Conservation (phyloP, 1,140 invertebrate genomes). For the Mycetomoellerius zeteki region DNA sequence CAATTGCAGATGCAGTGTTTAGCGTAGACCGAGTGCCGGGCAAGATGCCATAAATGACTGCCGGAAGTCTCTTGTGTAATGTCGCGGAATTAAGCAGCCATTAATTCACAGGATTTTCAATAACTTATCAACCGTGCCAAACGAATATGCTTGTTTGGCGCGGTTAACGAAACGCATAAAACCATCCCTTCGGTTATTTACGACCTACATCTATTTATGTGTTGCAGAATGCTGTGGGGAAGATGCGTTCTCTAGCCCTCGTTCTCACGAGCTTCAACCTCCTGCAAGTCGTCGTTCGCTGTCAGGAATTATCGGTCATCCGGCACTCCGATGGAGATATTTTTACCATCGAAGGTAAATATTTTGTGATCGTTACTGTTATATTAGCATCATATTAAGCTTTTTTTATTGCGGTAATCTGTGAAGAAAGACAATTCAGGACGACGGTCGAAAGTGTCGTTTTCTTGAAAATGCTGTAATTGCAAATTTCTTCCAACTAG, state of each 20-base stretch:
- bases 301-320: slow-evolving; percentile 84
- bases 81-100: slow-evolving; percentile 20
- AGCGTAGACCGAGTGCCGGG: neutral
- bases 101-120: slow-evolving; percentile 44
- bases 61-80: slow-evolving; percentile 30
- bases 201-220: slow-evolving; percentile 53
- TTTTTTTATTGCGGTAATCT: neutral
- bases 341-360: slow-evolving; percentile 87
- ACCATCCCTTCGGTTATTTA: slow-evolving; percentile 6
- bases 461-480: neutral
- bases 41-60: slow-evolving; percentile 22
- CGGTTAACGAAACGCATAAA: slow-evolving; percentile 23
- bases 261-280: slow-evolving; percentile 79
- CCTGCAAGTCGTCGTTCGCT: slow-evolving; percentile 65
- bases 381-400: neutral
- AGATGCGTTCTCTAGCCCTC: slow-evolving; percentile 83
- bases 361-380: neutral
- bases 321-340: slow-evolving; percentile 88
- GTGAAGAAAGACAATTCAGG: neutral
- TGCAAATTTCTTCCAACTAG: neutral
- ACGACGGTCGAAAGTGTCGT: neutral
- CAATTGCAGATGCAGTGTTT: slow-evolving; percentile 8
- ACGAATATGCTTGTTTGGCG: neutral
- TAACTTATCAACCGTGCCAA: slow-evolving; percentile 12
- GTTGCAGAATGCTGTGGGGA: slow-evolving; percentile 85